These are phyloP conservation scores for Oncorhynchus masou DNA, from an alignment of 2,113 vertebrate species.

Conservation along the genomic window DNA sequence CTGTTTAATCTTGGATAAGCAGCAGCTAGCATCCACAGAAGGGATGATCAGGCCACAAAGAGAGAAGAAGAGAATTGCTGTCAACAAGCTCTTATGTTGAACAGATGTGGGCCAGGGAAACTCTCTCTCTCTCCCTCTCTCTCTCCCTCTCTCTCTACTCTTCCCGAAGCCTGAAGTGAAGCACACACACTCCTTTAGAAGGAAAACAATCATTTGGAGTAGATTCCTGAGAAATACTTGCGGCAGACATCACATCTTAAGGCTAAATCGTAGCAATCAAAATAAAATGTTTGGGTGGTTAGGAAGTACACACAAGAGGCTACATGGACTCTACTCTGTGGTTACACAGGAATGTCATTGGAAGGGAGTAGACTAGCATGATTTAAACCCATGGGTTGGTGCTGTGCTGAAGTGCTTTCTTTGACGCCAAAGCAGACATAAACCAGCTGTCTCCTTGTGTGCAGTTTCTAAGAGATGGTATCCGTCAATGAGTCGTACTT, in stretches of 20 bases:
- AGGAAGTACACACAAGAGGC: conserved; percentile 43
- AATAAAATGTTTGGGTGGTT: conserved; percentile 42
- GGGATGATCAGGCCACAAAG: conserved; percentile 25
- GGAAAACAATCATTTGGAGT: conserved; percentile 75
- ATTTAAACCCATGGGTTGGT: conserved; percentile 26
- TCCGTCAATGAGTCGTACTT: conserved; percentile 58
- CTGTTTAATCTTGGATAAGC: conserved; percentile 61
- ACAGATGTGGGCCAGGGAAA: conserved; percentile 77
- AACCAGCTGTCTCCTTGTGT: conserved; percentile 59
- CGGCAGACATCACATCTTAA: conserved; percentile 49
- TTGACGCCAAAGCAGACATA: conserved; percentile 56
- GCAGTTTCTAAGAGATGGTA: conserved; percentile 57
- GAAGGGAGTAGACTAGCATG: conserved; percentile 29
- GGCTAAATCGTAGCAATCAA: conserved; percentile 41
- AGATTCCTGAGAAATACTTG: conserved; percentile 71
- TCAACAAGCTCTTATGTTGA: conserved; percentile 80
- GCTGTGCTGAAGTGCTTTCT: conserved; percentile 37
- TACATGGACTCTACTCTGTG: conserved; percentile 4
- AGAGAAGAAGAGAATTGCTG: conserved; percentile 59
- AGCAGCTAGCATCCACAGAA: conserved; percentile 33
- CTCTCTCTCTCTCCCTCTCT: conserved; percentile 64
- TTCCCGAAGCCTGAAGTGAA: conserved; percentile 63
- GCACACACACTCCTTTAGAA: conserved; percentile 36
- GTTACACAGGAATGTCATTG: conserved; percentile 49
- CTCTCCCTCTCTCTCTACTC: conserved; percentile 22